These are phyloP conservation scores for Pollenia amentaria DNA, from an alignment of 2,888 invertebrate genomes.

Conservation along the genomic window DNA sequence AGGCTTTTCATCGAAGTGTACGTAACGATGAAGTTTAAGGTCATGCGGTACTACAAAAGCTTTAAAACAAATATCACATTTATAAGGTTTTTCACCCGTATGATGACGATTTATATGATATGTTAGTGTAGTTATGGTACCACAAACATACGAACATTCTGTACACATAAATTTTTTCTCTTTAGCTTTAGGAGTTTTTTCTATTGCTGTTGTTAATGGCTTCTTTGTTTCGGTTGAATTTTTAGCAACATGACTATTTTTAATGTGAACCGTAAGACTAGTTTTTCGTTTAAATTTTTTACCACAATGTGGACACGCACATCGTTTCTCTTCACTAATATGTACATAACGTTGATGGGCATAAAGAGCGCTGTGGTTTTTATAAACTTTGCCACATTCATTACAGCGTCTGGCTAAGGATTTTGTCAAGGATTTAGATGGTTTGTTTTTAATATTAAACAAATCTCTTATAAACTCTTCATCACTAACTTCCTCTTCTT, in stretches of 20 bases:
- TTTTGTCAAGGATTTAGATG: constrained; percentile 20
- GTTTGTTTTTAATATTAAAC: constrained; percentile 61
- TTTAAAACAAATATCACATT: constrained; percentile 68
- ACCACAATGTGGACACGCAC: constrained; percentile 67
- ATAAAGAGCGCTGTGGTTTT: constrained; percentile 50
- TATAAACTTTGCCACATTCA: constrained; percentile 66
- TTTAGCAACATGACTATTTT: constrained; percentile 43
- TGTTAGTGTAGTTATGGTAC: constrained; percentile 65
- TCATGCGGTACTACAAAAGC: constrained; percentile 61
- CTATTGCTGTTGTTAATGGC: neutral
- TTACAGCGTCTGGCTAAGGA: constrained; percentile 64
- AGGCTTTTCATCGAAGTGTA: constrained; percentile 88
- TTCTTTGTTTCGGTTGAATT: neutral
- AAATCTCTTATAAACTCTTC: constrained; percentile 67
- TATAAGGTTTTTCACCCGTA: constrained; percentile 71
- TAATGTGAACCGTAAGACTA: constrained; percentile 49
- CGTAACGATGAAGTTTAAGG: constrained; percentile 87
- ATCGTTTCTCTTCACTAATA: constrained; percentile 64
- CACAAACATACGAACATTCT: constrained; percentile 64
- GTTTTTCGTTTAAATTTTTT: constrained; percentile 61
- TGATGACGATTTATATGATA: constrained; percentile 70
- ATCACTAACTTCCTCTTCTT: constrained; percentile 59
- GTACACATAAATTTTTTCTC: constrained; percentile 72
- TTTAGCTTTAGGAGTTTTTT: constrained; percentile 30
- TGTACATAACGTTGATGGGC: constrained; percentile 60